Conservation (phyloP, 1,140 invertebrate genomes). For the Trichoplusia ni region DNA sequence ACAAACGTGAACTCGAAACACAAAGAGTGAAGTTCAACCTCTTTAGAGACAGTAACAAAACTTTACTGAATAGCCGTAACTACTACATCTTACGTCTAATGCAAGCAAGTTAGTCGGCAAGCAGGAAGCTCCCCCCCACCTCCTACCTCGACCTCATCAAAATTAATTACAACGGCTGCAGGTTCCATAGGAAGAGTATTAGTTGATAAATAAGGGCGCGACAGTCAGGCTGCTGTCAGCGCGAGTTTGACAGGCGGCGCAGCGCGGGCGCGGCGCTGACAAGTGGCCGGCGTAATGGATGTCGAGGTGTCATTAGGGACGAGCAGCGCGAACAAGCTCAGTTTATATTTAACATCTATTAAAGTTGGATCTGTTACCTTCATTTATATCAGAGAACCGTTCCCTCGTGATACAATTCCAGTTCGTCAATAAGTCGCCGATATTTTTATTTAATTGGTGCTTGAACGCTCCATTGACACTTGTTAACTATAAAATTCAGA, state of each 20-base stretch:
- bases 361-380: neutral
- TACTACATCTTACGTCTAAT: neutral
- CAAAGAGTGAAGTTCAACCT: too few species aligned
- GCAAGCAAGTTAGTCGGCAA: neutral
- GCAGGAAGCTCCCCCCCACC: neutral
- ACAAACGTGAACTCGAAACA: too few species aligned
- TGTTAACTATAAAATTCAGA: slow-evolving; percentile 7
- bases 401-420: too few species aligned
- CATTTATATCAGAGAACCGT: too few species aligned
- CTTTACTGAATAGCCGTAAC: neutral
- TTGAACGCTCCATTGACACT: neutral
- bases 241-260: neutral
- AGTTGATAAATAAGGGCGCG: neutral
- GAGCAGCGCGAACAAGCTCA: neutral
- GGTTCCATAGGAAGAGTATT: neutral
- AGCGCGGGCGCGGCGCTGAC: too few species aligned
- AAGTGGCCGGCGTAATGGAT: slow-evolving; percentile 12
- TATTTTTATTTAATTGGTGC: slow-evolving; percentile 16
- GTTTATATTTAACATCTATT: slow-evolving; percentile 16
- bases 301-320: slow-evolving; percentile 14
- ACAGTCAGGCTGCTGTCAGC: neutral
- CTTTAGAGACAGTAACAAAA: neutral
- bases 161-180: neutral
- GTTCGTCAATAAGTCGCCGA: too few species aligned
- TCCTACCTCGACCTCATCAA: neutral